Evolutionary conservation across 2,888 invertebrate genomes (phyloP).

Genomic region (Lasioglossum vierecki): DNA sequence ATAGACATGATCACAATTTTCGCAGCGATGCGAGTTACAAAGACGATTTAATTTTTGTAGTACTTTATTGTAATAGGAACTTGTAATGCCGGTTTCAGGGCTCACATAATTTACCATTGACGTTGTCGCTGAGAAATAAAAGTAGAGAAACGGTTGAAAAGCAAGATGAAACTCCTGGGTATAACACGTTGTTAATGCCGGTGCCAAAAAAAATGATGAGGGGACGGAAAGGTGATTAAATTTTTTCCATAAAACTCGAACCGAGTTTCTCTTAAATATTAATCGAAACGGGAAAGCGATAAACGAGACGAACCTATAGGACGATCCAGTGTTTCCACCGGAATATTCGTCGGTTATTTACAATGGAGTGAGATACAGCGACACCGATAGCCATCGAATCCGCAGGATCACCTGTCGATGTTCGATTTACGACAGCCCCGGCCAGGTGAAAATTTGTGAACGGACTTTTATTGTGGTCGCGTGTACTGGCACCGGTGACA

Average conservation of each 20-base stretch:
- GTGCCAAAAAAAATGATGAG: neutral
- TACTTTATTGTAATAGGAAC: neutral
- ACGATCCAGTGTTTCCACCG: neutral
- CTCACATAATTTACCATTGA: neutral
- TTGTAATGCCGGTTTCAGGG: neutral
- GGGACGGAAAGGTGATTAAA: neutral
- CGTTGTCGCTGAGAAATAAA: neutral
- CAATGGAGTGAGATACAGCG: neutral
- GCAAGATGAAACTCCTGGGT: neutral
- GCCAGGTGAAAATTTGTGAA: slow-evolving; percentile 23
- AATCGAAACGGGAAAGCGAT: slow-evolving; percentile 2
- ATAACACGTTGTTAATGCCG: neutral
- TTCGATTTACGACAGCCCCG: slow-evolving; percentile 29
- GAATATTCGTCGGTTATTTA: slow-evolving; percentile 5
- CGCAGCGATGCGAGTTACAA: neutral
- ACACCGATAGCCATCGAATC: neutral
- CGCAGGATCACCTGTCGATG: slow-evolving; percentile 19
- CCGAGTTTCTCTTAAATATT: neutral
- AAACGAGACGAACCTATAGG: neutral
- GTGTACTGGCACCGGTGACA: slow-evolving; percentile 32
- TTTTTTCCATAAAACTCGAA: neutral
- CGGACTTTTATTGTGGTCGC: slow-evolving; percentile 24
- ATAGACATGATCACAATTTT: neutral
- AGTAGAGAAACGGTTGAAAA: neutral
- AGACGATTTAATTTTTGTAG: neutral